A percentile compares a stretch with the other conserved stretches of the same genome.
Conservation (phyloP, 2,113 vertebrate genomes). For the Takifugu bimaculatus region DNA sequence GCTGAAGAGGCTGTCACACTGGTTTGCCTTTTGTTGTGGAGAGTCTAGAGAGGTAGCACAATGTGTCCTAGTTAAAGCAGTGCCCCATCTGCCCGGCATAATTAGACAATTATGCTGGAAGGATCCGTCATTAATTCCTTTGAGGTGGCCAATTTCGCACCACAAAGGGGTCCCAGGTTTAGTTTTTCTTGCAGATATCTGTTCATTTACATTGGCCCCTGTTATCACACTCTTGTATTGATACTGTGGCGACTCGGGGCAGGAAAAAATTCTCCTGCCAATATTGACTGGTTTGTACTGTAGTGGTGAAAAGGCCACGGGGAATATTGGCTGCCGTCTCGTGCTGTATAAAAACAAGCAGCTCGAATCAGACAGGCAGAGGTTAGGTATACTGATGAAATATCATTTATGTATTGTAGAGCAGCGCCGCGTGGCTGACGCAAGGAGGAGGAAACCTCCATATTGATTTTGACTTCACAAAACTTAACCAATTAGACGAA, state of each 20-base stretch:
- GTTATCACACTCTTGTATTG: slow-evolving; percentile 61
- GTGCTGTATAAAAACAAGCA: slow-evolving; percentile 57
- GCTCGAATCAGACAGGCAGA: slow-evolving; percentile 31
- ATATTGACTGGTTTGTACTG: slow-evolving; percentile 63
- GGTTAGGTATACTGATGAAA: slow-evolving; percentile 38
- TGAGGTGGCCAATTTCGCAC: slow-evolving; percentile 70
- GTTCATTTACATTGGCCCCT: slow-evolving; percentile 47
- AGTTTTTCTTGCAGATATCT: slow-evolving; percentile 58
- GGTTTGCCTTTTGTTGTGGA: slow-evolving; percentile 75
- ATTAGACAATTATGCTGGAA: slow-evolving; percentile 78
- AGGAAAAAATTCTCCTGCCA: slow-evolving; percentile 57
- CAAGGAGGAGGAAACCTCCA: slow-evolving; percentile 5
- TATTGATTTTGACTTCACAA: slow-evolving; percentile 5
- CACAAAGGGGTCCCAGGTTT: slow-evolving; percentile 68
- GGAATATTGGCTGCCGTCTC: slow-evolving; percentile 59
- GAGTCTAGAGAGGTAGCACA: slow-evolving; percentile 75
- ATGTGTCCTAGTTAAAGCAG: slow-evolving; percentile 78
- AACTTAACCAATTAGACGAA: slow-evolving; percentile 16
- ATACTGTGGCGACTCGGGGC: slow-evolving; percentile 55
- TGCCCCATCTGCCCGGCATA: slow-evolving; percentile 76
- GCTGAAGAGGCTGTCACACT: slow-evolving; percentile 73
- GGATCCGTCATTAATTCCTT: slow-evolving; percentile 75
- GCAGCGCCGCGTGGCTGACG: slow-evolving; percentile 16
- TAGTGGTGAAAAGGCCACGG: slow-evolving; percentile 56
- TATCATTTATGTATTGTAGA: slow-evolving; percentile 32